A percentile compares a stretch with the other conserved stretches of the same genome.
phyloP scores from a whole-genome alignment of 2,113 vertebrate genomes.

The Psilopogon haemacephalus region DNA sequence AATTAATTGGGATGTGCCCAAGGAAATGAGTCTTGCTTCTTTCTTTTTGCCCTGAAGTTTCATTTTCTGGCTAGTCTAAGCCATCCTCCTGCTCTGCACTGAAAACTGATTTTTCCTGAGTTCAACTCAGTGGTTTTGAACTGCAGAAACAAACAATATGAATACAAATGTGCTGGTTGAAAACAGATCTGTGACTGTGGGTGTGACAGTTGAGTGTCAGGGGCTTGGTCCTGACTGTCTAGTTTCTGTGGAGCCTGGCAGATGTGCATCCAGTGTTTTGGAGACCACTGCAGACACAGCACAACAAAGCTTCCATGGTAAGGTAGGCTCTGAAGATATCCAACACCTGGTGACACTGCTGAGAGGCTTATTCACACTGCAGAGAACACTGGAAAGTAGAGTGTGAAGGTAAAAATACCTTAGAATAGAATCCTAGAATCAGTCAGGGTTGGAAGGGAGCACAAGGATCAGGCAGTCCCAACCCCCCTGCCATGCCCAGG shows the following conservation, averaged over 20 bases:
- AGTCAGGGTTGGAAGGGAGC: too few relatives aligned
- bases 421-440: too few relatives aligned
- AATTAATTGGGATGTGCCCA: neutral
- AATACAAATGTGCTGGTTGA: neutral
- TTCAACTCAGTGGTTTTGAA: neutral
- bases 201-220: neutral
- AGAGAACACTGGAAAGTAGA: neutral
- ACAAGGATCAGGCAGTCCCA: too few relatives aligned
- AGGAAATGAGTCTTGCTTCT: neutral
- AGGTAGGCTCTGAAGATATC: neutral
- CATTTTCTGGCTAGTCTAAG: neutral
- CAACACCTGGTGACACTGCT: neutral
- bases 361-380: neutral
- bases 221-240: neutral
- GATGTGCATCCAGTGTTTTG: neutral
- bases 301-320: neutral
- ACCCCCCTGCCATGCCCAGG: too few relatives aligned
- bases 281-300: neutral
- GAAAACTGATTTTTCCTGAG: neutral
- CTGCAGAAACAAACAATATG: neutral
- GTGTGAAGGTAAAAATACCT: neutral
- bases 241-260: neutral
- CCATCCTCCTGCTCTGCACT: neutral
- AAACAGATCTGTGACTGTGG: neutral
- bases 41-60: neutral